These are phyloP conservation scores for Thamnaconus septentrionalis DNA, from an alignment of 2,113 vertebrate species.

Conservation along the genomic window DNA sequence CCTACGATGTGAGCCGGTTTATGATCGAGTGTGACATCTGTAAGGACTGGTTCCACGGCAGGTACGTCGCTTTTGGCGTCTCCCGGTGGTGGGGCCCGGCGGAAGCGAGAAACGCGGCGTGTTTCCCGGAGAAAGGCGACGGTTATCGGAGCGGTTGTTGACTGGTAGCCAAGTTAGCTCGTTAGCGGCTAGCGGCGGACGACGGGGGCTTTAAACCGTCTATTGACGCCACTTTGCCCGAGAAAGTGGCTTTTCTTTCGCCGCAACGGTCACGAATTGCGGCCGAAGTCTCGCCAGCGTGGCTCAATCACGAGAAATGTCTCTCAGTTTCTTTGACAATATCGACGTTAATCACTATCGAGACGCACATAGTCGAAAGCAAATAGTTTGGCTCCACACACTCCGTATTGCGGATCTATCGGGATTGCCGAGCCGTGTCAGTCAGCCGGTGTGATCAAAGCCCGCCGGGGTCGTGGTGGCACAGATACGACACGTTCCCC, in stretches of 20 bases:
- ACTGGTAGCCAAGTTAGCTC: slow-evolving; percentile 61
- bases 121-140: slow-evolving; percentile 54
- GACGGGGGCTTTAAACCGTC: slow-evolving; percentile 71
- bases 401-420: slow-evolving; percentile 14
- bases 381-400: slow-evolving; percentile 27
- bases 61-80: slow-evolving; percentile 71
- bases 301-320: not conserved
- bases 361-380: not conserved
- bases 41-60: slow-evolving; percentile 99
- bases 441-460: slow-evolving; percentile 34
- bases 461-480: slow-evolving; percentile 10
- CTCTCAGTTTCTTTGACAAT: accelerated
- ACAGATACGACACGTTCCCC: not conserved
- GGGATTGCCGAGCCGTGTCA: slow-evolving; percentile 40
- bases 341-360: not conserved
- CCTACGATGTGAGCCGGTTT: slow-evolving; percentile 96
- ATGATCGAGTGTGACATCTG: slow-evolving; percentile 98
- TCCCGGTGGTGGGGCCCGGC: accelerated
- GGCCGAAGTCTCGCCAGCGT: accelerated
- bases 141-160: slow-evolving; percentile 36
- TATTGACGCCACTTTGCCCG: slow-evolving; percentile 64
- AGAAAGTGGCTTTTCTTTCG: slow-evolving; percentile 38
- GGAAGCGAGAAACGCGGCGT: slow-evolving; percentile 13
- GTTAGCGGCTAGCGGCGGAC: slow-evolving; percentile 61
- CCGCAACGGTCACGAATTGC: not conserved